Base-by-base conservation (phyloP, 2,888 invertebrate species). In the Actias luna region DNA sequence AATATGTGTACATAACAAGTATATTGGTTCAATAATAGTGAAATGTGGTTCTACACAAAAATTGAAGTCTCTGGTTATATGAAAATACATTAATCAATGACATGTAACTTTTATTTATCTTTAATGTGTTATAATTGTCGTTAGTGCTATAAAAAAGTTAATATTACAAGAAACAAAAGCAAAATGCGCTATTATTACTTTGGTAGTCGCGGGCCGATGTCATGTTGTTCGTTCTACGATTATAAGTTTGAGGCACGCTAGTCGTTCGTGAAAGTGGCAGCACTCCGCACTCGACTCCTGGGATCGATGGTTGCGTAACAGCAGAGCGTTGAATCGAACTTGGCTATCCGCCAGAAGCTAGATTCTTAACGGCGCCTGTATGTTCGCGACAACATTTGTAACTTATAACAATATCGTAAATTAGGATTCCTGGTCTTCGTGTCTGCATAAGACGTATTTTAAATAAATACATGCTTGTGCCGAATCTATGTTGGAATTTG, bases 291-390 rank as follows among this genome's bases (percentile, higher is more conserved):
- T 71, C 59, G 61, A 64, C 61, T 71, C 42, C 63, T 63, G 63
- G 69, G 69, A 79, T 80, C 77, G 80, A 77, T 80, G 63, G 68
- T 75, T 73, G 69, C 72, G 71, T 74, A 77, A 73, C 67, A 66
- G 63, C 63, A 68, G 59, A 67, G 70, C 77, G 75, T 77, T 76
- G 75, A 71, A 64, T 39, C 52, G 63, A 68, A 67, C 59, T 75
- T 84, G 84, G 82, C 81, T 65, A 62, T 60, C 63, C 63, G 80
- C 83, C 83, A 84, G 70, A 64, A 69, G 64, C 67, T 74, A 68
- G 67, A 50, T 50, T 2, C 25, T 65, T 72, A 71, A 61, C 67
- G 69, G 65, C 61, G 60, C 58, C 57, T 71, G 64, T 69, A 72
- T 70, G 68, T 66, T 59, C 61, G 67, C 60, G 55, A 46, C 60